Percentiles rank a stretch among this genome's conserved stretches.
phyloP scores from a whole-genome alignment of 2,113 vertebrate species.

The Pteropus alecto region DNA sequence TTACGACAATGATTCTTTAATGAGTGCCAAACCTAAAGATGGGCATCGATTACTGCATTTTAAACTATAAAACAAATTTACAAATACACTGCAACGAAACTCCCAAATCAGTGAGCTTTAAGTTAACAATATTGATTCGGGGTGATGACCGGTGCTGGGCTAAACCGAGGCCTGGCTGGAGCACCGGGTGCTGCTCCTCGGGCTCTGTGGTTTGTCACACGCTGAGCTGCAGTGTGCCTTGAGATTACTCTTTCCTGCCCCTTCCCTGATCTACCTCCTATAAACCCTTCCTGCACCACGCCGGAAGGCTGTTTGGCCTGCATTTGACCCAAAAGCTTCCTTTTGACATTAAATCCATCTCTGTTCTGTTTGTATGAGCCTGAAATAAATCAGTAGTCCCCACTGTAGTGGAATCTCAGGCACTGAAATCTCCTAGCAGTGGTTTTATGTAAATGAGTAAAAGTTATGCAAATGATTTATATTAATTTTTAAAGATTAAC shows the following conservation, averaged over 20 bases:
- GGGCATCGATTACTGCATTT: not conserved
- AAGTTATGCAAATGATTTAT: not conserved
- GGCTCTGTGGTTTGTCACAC: rapidly evolving
- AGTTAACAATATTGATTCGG: rapidly evolving
- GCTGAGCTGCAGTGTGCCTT: not conserved
- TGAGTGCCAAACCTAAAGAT: not conserved
- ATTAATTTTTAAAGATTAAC: not conserved
- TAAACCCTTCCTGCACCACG: not conserved
- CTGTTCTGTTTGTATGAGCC: not conserved
- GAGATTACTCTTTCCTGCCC: no score
- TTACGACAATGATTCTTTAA: not conserved
- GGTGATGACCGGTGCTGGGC: rapidly evolving
- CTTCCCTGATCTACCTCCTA: rapidly evolving
- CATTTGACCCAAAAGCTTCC: not conserved
- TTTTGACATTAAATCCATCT: not conserved
- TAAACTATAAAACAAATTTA: not conserved
- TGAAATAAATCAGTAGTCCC: not conserved
- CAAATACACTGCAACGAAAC: not conserved
- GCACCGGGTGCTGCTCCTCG: rapidly evolving
- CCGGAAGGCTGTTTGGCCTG: rapidly evolving
- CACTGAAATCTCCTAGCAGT: not conserved
- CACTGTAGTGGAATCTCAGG: rapidly evolving
- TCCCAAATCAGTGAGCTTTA: not conserved
- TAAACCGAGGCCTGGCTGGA: rapidly evolving
- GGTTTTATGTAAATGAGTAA: not conserved